These are phyloP conservation scores for Lineus longissimus DNA, from an alignment of 1,140 invertebrate species.

Conservation along the genomic window DNA sequence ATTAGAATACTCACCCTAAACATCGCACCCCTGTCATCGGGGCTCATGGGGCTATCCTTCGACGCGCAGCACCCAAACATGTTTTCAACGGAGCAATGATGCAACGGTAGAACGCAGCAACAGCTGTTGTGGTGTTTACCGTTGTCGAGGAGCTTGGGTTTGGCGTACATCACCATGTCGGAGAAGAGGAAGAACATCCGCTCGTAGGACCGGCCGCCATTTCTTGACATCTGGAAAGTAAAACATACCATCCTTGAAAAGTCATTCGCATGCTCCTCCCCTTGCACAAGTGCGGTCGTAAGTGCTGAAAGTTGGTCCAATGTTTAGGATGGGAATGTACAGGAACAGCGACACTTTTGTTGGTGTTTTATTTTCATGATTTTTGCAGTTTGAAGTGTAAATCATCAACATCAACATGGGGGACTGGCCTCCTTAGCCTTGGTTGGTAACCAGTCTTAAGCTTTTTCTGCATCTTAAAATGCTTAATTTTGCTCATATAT, in stretches of 20 bases:
- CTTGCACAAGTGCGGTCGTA: neutral
- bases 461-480: no score
- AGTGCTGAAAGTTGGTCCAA: no score
- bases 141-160: constrained; percentile 43
- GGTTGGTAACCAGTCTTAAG: no score
- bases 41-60: constrained; percentile 14
- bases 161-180: constrained; percentile 54
- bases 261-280: neutral
- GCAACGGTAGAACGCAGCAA: constrained; percentile 50
- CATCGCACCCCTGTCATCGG: constrained; percentile 32
- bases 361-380: no score
- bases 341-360: no score
- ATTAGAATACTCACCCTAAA: constrained; percentile 45
- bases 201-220: constrained; percentile 43
- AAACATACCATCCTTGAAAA: neutral
- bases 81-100: constrained; percentile 45
- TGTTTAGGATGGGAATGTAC: no score
- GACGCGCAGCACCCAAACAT: constrained; percentile 38
- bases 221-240: constrained; percentile 49
- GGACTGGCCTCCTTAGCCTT: no score
- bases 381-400: no score
- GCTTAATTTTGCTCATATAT: no score
- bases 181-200: constrained; percentile 54
- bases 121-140: constrained; percentile 41
- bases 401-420: no score